Percentiles rank a stretch among this genome's conserved stretches.
Evolutionary conservation across 2,113 vertebrate genomes (phyloP).

Genomic region (Actinemys pallida): DNA sequence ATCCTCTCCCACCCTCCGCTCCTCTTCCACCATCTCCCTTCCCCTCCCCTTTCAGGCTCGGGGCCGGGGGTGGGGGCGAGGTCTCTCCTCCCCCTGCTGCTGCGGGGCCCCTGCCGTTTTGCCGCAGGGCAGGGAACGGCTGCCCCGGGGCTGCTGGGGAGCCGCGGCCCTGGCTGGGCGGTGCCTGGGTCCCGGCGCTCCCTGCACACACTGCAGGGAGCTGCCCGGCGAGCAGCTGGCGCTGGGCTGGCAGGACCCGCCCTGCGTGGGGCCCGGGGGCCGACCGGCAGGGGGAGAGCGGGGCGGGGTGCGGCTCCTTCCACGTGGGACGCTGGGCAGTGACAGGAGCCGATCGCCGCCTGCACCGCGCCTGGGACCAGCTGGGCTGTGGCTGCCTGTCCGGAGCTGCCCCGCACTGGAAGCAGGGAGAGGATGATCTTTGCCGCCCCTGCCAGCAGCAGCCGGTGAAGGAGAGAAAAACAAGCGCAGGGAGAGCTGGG

Average conservation of each 20-base stretch:
- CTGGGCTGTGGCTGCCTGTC: not conserved
- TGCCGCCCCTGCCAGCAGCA: not conserved
- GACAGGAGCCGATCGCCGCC: not conserved
- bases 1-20: conserved; percentile 1
- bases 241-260: not conserved
- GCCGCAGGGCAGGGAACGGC: fast-evolving
- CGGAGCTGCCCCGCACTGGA: fast-evolving
- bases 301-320: not conserved
- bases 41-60: too few relatives aligned
- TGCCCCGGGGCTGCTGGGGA: not conserved
- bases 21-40: not conserved
- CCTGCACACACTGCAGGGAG: not conserved
- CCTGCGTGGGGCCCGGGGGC: fast-evolving
- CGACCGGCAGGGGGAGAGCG: not conserved
- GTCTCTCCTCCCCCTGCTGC: not conserved
- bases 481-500: not conserved
- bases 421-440: not conserved
- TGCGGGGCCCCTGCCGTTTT: fast-evolving
- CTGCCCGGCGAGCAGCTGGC: not conserved
- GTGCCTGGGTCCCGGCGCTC: not conserved
- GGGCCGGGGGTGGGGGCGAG: not conserved
- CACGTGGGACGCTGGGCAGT: not conserved
- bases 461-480: not conserved
- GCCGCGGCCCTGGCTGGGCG: not conserved
- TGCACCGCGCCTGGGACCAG: not conserved